Evolutionary conservation across 2,113 vertebrate genomes (phyloP).

Genomic region (Percopsis transmontana): DNA sequence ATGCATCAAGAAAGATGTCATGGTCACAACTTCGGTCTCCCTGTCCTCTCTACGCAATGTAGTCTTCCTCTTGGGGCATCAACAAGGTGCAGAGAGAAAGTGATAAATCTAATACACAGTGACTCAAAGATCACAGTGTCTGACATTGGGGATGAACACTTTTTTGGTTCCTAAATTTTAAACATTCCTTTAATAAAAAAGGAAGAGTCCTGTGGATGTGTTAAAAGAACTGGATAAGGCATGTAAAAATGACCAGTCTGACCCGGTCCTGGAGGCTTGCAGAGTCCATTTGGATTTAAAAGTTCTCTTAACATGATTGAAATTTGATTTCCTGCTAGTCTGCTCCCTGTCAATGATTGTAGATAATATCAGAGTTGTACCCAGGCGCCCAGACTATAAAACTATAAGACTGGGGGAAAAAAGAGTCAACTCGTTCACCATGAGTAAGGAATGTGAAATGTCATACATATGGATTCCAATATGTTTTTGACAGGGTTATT

Average conservation of each 20-base stretch:
- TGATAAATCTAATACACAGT: slow-evolving; percentile 74
- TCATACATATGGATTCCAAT: slow-evolving; percentile 63
- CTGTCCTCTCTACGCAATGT: slow-evolving; percentile 51
- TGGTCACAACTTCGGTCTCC: slow-evolving; percentile 70
- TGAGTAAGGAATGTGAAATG: slow-evolving; percentile 48
- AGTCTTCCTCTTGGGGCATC: slow-evolving; percentile 67
- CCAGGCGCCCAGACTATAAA: slow-evolving; percentile 1
- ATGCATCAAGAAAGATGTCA: slow-evolving; percentile 81
- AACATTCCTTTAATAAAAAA: slow-evolving; percentile 40
- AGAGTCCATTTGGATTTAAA: slow-evolving; percentile 10
- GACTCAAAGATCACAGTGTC: slow-evolving; percentile 68
- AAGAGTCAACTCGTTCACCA: slow-evolving; percentile 46
- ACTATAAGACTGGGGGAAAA: no score
- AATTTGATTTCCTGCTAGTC: slow-evolving; percentile 14
- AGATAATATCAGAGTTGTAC: slow-evolving; percentile 44
- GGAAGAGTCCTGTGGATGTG: no score
- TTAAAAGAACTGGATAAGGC: no score
- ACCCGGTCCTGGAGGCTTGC: not conserved
- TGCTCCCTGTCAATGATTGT: slow-evolving; percentile 22
- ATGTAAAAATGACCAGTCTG: no score
- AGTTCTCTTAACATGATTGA: slow-evolving; percentile 8
- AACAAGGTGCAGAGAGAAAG: slow-evolving; percentile 78
- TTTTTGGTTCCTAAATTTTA: slow-evolving; percentile 29
- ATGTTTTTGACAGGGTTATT: slow-evolving; percentile 72
- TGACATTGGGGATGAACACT: slow-evolving; percentile 48